phyloP scores from a whole-genome alignment of 2,797 vertebrate genomes.

The Girardinus metallicus region DNA sequence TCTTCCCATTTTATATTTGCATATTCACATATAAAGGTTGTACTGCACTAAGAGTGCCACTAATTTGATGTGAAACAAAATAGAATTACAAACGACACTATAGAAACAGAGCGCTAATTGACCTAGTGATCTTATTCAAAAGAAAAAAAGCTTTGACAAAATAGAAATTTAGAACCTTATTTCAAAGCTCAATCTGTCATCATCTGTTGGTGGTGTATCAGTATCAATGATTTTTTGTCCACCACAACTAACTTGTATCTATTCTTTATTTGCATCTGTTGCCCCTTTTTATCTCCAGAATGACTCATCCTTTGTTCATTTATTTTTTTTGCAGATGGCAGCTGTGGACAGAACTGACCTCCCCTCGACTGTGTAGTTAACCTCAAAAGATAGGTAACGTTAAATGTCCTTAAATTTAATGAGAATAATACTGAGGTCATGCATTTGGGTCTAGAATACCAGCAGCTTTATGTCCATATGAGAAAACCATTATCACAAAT shows the following conservation, averaged over 20 bases:
- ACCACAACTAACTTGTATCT: not conserved
- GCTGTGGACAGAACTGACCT: not conserved
- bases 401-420: not conserved
- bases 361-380: not conserved
- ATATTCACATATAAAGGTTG: not conserved
- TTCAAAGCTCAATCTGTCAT: not conserved
- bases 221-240: not conserved
- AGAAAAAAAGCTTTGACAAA: not conserved
- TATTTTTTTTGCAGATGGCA: not conserved
- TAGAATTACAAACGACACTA: not conserved
- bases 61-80: not conserved
- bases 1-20: not conserved
- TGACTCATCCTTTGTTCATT: not conserved
- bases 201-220: not conserved
- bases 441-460: too few species aligned
- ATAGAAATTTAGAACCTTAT: not conserved
- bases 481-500: not conserved
- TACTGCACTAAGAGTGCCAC: not conserved
- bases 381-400: not conserved
- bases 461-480: not conserved
- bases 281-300: not conserved
- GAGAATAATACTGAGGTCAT: not conserved
- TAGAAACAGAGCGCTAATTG: not conserved
- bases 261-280: not conserved
- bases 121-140: not conserved